Evolutionary conservation across 64 coral and sea anemone species (phyloP).

Genomic region (Stichodactyla mertensii): DNA sequence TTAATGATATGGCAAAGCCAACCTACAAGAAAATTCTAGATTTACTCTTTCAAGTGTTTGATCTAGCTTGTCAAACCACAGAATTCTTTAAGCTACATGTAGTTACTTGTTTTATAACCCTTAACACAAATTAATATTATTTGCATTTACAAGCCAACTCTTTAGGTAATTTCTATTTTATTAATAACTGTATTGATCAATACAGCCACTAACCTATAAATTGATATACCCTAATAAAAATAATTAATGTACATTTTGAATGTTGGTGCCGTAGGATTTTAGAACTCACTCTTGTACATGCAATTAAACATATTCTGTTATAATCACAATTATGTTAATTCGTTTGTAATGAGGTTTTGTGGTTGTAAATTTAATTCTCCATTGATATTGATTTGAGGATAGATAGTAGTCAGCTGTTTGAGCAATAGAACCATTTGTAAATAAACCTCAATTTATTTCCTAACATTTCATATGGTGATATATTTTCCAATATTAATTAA

Average conservation of each 20-base stretch:
- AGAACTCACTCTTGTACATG: background rate
- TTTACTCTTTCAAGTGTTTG: too few relatives aligned
- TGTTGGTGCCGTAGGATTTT: background rate
- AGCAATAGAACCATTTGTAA: background rate
- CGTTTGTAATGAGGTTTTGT: background rate
- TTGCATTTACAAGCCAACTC: too few relatives aligned
- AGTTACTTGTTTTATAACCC: too few relatives aligned
- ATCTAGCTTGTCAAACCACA: too few relatives aligned
- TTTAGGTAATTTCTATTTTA: background rate
- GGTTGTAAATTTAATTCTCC: background rate
- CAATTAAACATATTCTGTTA: background rate
- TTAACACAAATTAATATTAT: too few relatives aligned
- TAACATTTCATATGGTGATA: background rate
- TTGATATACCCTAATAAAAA: too few relatives aligned
- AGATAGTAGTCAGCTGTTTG: background rate
- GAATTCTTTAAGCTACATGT: too few relatives aligned
- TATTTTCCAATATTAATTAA: too few relatives aligned
- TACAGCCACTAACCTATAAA: background rate
- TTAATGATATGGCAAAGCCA: too few relatives aligned
- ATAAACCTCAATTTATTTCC: background rate
- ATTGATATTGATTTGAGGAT: background rate
- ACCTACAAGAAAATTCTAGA: too few relatives aligned
- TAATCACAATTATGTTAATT: too few relatives aligned
- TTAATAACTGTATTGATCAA: background rate
- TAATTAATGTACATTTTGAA: background rate